Evolutionary conservation across 2,113 vertebrate species (phyloP), one percentile per base, ranked within the genome.

Genomic region (Silurus asotus): DNA sequence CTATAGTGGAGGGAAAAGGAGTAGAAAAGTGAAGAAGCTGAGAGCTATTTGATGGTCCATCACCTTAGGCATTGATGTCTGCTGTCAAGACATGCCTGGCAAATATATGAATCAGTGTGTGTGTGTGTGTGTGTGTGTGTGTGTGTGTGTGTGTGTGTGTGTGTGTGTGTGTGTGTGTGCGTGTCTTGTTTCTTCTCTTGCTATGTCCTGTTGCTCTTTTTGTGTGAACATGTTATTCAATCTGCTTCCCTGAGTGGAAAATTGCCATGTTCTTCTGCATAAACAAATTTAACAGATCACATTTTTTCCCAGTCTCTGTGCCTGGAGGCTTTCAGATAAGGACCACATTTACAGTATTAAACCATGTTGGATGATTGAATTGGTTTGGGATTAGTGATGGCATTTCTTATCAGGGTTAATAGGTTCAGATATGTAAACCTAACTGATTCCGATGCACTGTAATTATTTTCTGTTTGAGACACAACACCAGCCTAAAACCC

Each of bases 201-300:
- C 28, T 85, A 75, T 87, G 74, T 81, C 51, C 51, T 79, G 77
- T 79, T 82, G 49, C 55, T 72, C 37, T 78, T 69, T 81, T 88
- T 85, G 69, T 72, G 23, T 72, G 49, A 89, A 81, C 84, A 77
- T 6, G 75, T 83, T 86, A 79, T 70, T 78, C 67, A 77, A 87
- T 86, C 87, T 88, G 67, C 86, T 87, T 74, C 17, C 77, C 75
- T 7, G 58, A 84, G 82, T 85, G 82, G 87, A 90, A 92, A 92
- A 86, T 72, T 77, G 62, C 82, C 85, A 82, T 74, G 7, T 25
- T 87, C 86, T 53, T 51, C 45, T 49, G 51, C 58, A 86, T 37
- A 78, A 85, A 91, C 48, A 82, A 67, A 83, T 78, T 79, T 49
- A 19, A 74, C 70, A 55, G 45, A 48, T 49, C 19, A 20, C 37